A percentile compares a stretch with the other conserved stretches of the same genome.
Evolutionary conservation across 2,888 invertebrate genomes (phyloP).

Genomic region (Leptinotarsa juncta): DNA sequence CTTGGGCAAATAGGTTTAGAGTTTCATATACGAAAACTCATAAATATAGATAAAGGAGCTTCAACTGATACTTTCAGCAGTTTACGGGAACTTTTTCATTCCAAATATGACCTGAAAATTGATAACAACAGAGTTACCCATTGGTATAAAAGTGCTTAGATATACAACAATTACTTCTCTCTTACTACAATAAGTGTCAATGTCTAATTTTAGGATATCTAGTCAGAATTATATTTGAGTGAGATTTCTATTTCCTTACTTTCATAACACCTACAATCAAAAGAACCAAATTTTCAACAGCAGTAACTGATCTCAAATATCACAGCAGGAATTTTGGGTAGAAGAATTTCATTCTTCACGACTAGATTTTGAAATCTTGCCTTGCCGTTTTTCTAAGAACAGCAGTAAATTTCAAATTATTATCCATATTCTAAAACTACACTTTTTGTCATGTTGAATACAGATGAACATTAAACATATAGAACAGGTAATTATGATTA

Average conservation of each 20-base stretch:
- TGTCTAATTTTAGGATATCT: not conserved
- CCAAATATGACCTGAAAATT: too few relatives aligned
- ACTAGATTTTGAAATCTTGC: slow-evolving; percentile 55
- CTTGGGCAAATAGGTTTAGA: too few relatives aligned
- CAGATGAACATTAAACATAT: not conserved
- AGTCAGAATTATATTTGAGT: not conserved
- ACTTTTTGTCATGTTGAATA: not conserved
- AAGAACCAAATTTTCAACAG: not conserved
- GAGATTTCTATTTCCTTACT: not conserved
- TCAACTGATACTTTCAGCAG: too few relatives aligned
- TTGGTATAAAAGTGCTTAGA: too few relatives aligned
- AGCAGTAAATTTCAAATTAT: not conserved
- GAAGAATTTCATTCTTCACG: slow-evolving; percentile 48
- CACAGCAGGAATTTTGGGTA: slow-evolving; percentile 59
- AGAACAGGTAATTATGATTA: not conserved
- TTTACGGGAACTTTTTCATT: too few relatives aligned
- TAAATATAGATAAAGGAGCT: too few relatives aligned
- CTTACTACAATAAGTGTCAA: not conserved
- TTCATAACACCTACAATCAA: slow-evolving; percentile 8
- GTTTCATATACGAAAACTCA: too few relatives aligned
- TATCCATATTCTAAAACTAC: not conserved
- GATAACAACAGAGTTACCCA: too few relatives aligned
- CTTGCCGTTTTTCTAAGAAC: slow-evolving; percentile 44
- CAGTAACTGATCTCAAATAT: slow-evolving; percentile 45
- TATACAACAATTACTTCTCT: not conserved